Base-by-base conservation (phyloP, 2,113 vertebrate species). In the Gorsachius goisagi region DNA sequence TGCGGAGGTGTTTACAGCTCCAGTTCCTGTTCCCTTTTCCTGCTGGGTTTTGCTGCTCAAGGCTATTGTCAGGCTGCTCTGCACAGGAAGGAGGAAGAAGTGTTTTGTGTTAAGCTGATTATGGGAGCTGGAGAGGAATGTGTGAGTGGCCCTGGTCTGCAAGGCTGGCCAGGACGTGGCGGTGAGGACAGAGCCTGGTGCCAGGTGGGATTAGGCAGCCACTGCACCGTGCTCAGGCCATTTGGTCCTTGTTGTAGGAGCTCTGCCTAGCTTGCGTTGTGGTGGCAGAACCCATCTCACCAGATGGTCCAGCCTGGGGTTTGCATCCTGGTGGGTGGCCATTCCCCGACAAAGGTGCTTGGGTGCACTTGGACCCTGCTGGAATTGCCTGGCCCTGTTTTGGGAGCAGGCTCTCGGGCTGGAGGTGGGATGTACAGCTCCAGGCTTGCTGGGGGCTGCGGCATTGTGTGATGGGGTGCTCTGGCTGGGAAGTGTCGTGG, bases 11-110 rank as follows among this genome's bases (percentile, higher is more conserved):
- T 95, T 95, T 96, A 95, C 66, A 78, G 62, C 85, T 72, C 44
- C 60, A 41, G 58, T 94, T 94, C 96, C 90, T 89, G 39, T 89
- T 93, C 87, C 44, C 28, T 94, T 87, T 95, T 96, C 91, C 94
- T 96, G 94, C 76, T 90, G 83, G 41, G 32, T 72, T 93, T 88
- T 88, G 66, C 80, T 74, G 50, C 91, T 88, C 5, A 15, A 45
- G 66, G 83, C 94, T 75, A 77, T 89, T 94, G 88, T 96, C 16
- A 19, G 39, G 49, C 14, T 1, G 0, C 60, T 91, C 73, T 62
- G 56, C 50, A 17, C 92, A 93, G 92, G 96, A 95, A 97, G 89
- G 58, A 92, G 79, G 47, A 85, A 92, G 73, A 93, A 77, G 52
- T 64, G 78, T 15, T 90, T 90, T 94, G 63, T 80, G 90, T 92